A percentile compares a stretch with the other conserved stretches of the same genome.
phyloP scores from a whole-genome alignment of 1,140 invertebrate genomes.

The Philopotamus ludificatus region DNA sequence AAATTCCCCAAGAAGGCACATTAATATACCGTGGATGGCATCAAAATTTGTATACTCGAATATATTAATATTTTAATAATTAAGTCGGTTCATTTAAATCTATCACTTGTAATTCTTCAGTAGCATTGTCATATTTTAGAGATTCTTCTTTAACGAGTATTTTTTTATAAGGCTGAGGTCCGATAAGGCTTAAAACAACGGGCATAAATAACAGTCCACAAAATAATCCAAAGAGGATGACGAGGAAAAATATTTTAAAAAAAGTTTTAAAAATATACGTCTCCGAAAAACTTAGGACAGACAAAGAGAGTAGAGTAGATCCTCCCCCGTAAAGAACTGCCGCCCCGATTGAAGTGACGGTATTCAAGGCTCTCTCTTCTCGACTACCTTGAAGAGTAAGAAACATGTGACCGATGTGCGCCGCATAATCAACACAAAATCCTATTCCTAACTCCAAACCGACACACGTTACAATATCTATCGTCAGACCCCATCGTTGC shows the following conservation, averaged over 20 bases:
- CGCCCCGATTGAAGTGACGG: constrained; percentile 73
- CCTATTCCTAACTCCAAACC: constrained; percentile 82
- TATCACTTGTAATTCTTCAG: too few species aligned
- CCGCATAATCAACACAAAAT: constrained; percentile 85
- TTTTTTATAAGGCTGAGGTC: constrained; percentile 57
- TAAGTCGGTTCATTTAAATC: too few species aligned
- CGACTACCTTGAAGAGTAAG: constrained; percentile 60
- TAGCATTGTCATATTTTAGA: background rate
- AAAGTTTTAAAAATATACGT: constrained; percentile 81
- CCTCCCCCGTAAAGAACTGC: constrained; percentile 80
- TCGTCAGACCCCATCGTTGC: constrained; percentile 76
- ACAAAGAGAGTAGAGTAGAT: constrained; percentile 76
- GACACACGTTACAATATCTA: constrained; percentile 85
- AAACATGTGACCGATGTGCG: constrained; percentile 85
- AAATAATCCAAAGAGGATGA: constrained; percentile 73
- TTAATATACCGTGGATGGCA: too few species aligned
- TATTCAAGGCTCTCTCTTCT: constrained; percentile 63
- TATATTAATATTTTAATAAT: too few species aligned
- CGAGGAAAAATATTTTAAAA: constrained; percentile 78
- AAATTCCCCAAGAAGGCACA: too few species aligned
- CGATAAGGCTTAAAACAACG: constrained; percentile 71
- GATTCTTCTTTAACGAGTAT: background rate
- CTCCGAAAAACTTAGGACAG: constrained; percentile 67
- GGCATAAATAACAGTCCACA: constrained; percentile 76
- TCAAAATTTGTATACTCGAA: too few species aligned